Conservation (phyloP, 92 coral and sea anemone genomes). For the Galaxea fascicularis region DNA sequence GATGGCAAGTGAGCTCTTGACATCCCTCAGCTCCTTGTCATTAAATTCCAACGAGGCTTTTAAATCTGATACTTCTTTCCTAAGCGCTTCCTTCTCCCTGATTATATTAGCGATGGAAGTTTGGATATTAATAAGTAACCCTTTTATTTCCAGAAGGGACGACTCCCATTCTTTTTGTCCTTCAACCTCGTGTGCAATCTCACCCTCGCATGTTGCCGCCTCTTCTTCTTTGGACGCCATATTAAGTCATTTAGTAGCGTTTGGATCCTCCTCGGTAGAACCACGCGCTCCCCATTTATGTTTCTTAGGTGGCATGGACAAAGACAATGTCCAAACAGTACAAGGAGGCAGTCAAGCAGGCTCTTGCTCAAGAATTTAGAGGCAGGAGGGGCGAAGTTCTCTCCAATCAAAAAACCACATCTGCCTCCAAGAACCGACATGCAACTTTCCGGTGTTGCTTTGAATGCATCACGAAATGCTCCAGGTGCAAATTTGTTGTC, state of each 20-base stretch:
- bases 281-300: conserved; percentile 11
- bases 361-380: too few relatives aligned
- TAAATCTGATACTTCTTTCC: conserved; percentile 14
- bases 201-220: background rate
- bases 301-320: background rate
- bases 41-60: conserved; percentile 11
- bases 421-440: conserved; percentile 9
- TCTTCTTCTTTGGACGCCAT: conserved; percentile 16
- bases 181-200: conserved; percentile 20
- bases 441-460: conserved; percentile 40
- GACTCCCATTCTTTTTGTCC: conserved; percentile 17
- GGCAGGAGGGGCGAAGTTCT: too few relatives aligned
- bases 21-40: conserved; percentile 11
- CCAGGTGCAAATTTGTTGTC: conserved; percentile 77
- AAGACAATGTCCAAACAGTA: too few relatives aligned
- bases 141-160: background rate
- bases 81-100: background rate
- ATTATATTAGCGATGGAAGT: background rate
- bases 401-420: too few relatives aligned
- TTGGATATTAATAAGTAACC: background rate
- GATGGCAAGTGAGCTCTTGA: conserved; percentile 9
- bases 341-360: too few relatives aligned
- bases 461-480: conserved; percentile 82
- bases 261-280: conserved; percentile 1
- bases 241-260: conserved; percentile 8